Percentiles rank a stretch among this genome's conserved stretches.
Conservation (phyloP, 2,113 vertebrate species). For the Spermophilus dauricus region DNA sequence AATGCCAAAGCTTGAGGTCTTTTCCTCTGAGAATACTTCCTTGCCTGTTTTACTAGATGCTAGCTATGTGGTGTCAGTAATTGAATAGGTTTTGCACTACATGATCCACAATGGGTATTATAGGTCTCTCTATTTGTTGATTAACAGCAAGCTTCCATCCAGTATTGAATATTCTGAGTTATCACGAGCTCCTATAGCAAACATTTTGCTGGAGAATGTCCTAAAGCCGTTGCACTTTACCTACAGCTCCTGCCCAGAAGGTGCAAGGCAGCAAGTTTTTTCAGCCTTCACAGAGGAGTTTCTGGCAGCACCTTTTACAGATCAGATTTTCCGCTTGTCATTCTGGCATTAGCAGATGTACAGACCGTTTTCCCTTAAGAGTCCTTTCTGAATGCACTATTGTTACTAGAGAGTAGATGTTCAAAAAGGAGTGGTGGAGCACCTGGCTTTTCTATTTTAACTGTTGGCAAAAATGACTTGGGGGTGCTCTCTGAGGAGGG, state of each 20-base stretch:
- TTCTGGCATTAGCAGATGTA: conserved; percentile 95
- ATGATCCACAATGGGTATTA: conserved; percentile 99
- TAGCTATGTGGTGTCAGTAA: conserved; percentile 92
- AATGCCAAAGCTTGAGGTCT: conserved; percentile 98
- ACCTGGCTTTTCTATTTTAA: conserved; percentile 98
- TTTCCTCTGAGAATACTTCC: conserved; percentile 96
- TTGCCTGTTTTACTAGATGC: conserved; percentile 93
- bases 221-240: conserved; percentile 99
- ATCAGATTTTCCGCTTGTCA: conserved; percentile 97
- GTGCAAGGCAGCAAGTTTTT: conserved; percentile 96
- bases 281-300: conserved; percentile 97
- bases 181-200: conserved; percentile 95
- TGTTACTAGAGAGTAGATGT: conserved; percentile 85
- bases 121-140: conserved; percentile 95
- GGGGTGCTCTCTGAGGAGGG: conserved; percentile 95
- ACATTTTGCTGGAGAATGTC: conserved; percentile 97
- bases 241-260: conserved; percentile 96
- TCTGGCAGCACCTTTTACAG: conserved; percentile 95
- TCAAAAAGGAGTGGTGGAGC: conserved; percentile 87
- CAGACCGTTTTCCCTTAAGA: conserved; percentile 94
- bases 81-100: conserved; percentile 99
- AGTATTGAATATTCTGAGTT: conserved; percentile 97
- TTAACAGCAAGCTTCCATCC: conserved; percentile 97
- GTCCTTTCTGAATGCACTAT: conserved; percentile 95
- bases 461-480: conserved; percentile 93